Base-by-base conservation (phyloP, 2,113 vertebrate genomes). In the Sialia sialis region DNA sequence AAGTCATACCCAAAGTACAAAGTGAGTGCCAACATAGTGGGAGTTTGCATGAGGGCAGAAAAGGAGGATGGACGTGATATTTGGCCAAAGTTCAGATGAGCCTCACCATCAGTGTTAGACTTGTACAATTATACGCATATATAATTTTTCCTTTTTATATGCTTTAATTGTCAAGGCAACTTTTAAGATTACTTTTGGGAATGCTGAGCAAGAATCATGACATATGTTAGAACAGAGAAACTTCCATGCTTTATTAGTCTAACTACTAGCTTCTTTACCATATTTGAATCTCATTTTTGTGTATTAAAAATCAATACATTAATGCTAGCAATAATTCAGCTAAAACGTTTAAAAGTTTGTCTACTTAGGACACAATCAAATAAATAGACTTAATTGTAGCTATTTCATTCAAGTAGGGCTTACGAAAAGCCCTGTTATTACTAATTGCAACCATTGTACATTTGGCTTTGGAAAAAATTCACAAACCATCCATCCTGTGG, bases 1-100 rank as follows among this genome's bases (percentile, higher is more conserved):
- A 62, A 91, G 41, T 69, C 51, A 69, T 78, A 67, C 73, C 93
- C 89, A 74, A 87, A 64, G 94, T 96, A 85, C 74, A 93, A 64
- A 92, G 76, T 63, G 82, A 93, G 38, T 66, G 73, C 21, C 90
- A 96, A 82, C 36, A 41, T 62, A 68, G 55, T 23, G 15, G 38
- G 14, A 63, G 41, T 62, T 69, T 64, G 36, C 23, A 74, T 46
- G 55, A 52, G 8, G 2, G 6, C 2, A 7, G 6, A 22, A 63
- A 46, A 86, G 18, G 5, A 82, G 19, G 17, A 70, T 67, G 51
- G 46, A 86, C 38, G 9, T 44, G 14, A 26, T 73, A 63, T 56
- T 89, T 72, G 19, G 14, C 25, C 55, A 85, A 9, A 38, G 23
- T 93, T 80, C 78, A 72, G 39, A 52, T 8, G 11, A 55, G 6